Conservation (phyloP, 1,140 invertebrate genomes). For the Drosophila jambulina region DNA sequence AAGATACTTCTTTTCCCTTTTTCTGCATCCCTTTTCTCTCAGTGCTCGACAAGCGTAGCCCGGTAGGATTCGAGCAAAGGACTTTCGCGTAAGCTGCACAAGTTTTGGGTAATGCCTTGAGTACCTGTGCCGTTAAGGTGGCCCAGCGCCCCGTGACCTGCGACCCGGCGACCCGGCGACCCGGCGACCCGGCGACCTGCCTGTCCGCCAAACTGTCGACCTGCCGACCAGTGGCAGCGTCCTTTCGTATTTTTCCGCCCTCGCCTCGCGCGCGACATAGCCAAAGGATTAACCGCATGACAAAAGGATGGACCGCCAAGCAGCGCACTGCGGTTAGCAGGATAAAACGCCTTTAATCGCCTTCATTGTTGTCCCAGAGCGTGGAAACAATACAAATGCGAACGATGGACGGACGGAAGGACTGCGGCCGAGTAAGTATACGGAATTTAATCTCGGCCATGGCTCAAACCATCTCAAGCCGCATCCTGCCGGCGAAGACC, state of each 20-base stretch:
- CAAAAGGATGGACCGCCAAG: slow-evolving; percentile 42
- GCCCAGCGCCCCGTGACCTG: slow-evolving; percentile 3
- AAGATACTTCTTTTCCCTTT: no score
- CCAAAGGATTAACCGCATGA: slow-evolving; percentile 84
- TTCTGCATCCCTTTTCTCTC: neutral
- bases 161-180: neutral
- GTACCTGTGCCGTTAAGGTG: slow-evolving; percentile 35
- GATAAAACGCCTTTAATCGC: slow-evolving; percentile 64
- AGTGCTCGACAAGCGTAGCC: slow-evolving; percentile 9
- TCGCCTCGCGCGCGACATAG: slow-evolving; percentile 67
- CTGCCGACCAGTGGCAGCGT: slow-evolving; percentile 5
- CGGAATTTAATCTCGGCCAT: slow-evolving; percentile 61
- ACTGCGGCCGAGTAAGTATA: slow-evolving; percentile 1
- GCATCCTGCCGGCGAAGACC: neutral
- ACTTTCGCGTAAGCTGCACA: slow-evolving; percentile 73
- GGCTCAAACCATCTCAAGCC: slow-evolving; percentile 18
- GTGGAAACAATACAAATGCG: slow-evolving; percentile 49
- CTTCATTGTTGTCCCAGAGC: slow-evolving; percentile 55
- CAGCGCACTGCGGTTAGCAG: slow-evolving; percentile 57
- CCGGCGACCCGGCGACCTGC: neutral
- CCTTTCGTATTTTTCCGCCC: slow-evolving; percentile 36
- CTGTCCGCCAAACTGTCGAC: neutral
- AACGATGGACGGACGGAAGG: slow-evolving; percentile 1
- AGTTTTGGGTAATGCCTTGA: slow-evolving; percentile 70
- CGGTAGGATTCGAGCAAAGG: slow-evolving; percentile 11